Percentiles rank a stretch among this genome's conserved stretches.
These are phyloP conservation scores for Panagrolaimus sp. DNA, from an alignment of 1,140 invertebrate species.

Conservation along the genomic window DNA sequence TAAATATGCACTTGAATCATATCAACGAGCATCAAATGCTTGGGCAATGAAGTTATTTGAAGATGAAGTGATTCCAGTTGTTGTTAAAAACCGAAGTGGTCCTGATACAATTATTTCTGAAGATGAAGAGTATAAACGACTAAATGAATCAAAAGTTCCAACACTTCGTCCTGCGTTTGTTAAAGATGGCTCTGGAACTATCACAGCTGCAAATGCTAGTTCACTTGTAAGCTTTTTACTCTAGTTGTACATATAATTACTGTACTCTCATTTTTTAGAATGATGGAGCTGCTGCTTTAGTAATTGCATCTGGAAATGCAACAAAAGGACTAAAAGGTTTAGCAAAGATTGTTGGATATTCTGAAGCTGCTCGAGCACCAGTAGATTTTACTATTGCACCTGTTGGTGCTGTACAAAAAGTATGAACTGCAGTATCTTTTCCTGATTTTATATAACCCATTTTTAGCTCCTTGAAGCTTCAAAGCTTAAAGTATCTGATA, in stretches of 20 bases:
- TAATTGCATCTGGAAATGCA: slow-evolving; percentile 70
- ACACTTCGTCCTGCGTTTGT: slow-evolving; percentile 60
- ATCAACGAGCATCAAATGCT: slow-evolving; percentile 78
- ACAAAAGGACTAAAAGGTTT: slow-evolving; percentile 67
- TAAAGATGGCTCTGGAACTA: slow-evolving; percentile 68
- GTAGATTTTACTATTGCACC: slow-evolving; percentile 99
- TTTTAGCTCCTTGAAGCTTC: slow-evolving; percentile 69
- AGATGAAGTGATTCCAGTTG: slow-evolving; percentile 78
- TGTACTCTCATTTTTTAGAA: slow-evolving; percentile 62
- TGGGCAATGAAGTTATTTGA: slow-evolving; percentile 72
- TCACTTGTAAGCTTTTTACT: slow-evolving; percentile 64
- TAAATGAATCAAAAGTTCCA: slow-evolving; percentile 85
- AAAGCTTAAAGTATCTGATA: slow-evolving; percentile 75
- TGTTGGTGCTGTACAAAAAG: slow-evolving; percentile 39
- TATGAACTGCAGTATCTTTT: no score
- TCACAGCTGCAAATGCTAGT: slow-evolving; percentile 96
- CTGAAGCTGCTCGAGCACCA: slow-evolving; percentile 89
- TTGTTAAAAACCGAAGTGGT: slow-evolving; percentile 70
- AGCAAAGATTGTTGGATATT: slow-evolving; percentile 68
- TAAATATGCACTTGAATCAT: slow-evolving; percentile 84
- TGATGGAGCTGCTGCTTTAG: slow-evolving; percentile 84
- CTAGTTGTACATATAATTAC: no score
- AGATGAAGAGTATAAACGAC: slow-evolving; percentile 78
- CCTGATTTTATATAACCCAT: no score
- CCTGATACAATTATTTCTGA: slow-evolving; percentile 63